Evolutionary conservation across 2,797 vertebrate genomes (phyloP).

Genomic region (Leptodactylus fallax): DNA sequence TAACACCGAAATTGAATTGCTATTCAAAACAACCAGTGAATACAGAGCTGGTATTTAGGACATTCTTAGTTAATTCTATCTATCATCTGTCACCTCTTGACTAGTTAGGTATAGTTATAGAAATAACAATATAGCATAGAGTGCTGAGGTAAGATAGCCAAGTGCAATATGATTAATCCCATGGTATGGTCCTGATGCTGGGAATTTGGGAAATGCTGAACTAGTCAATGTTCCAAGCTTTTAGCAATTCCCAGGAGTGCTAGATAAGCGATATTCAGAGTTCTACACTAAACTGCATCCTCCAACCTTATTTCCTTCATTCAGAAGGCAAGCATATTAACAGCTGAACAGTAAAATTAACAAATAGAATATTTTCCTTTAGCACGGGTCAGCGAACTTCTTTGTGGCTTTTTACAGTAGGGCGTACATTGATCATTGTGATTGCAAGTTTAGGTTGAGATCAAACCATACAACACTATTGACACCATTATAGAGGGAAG

Average conservation of each 20-base stretch:
- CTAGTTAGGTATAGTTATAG: background rate
- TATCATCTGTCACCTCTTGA: background rate
- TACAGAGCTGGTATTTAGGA: background rate
- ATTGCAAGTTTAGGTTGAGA: background rate
- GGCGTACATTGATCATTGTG: background rate
- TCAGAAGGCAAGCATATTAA: background rate
- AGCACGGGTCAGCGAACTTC: no score
- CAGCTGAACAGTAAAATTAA: no score
- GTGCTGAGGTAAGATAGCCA: background rate
- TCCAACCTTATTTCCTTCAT: background rate
- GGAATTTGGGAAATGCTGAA: constrained; percentile 45
- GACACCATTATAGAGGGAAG: no score
- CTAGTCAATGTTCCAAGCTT: constrained; percentile 36
- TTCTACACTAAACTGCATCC: constrained; percentile 38
- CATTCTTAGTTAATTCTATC: background rate
- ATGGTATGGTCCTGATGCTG: constrained; percentile 27
- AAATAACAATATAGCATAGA: constrained; percentile 5
- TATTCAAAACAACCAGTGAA: background rate
- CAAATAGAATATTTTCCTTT: background rate
- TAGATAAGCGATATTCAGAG: constrained; percentile 46
- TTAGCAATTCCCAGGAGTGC: constrained; percentile 34
- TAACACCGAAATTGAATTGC: background rate
- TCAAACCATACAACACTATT: no score
- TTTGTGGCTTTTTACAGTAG: background rate
- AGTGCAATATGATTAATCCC: constrained; percentile 49